Evolutionary conservation across 2,113 vertebrate genomes (phyloP), one percentile per base, ranked within the genome.

Genomic region (Malurus alboscapulatus): DNA sequence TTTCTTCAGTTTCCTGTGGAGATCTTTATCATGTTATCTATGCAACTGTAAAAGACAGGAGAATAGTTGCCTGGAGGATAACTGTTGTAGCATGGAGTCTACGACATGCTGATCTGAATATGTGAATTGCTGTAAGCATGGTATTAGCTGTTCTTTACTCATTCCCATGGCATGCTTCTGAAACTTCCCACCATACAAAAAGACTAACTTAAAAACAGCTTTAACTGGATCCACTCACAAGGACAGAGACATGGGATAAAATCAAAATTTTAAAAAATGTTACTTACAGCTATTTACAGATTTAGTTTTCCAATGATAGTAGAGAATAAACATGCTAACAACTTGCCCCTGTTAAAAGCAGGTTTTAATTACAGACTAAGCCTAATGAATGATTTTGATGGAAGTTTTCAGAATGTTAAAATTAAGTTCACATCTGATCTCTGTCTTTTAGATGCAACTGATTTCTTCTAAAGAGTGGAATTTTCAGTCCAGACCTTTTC

Each of bases 1-100:
- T 93, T 94, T 92, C 85, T 88, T 76, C 77, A 74, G 55, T 87
- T 87, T 96, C 94, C 92, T 91, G 53, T 21, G 42, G 94, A 87
- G 92, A 92, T 80, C 87, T 80, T 93, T 94, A 96, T 95, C 61
- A 4, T 42, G 36, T 54, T 93, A 77, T 90, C 93, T 88, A 30
- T 61, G 78, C 50, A 87, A 79, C 25, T 84, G 69, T 79, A 80
- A 76, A 95, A 96, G 68, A 88, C 51, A 88, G 55, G 45, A 91
- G 84, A 97, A 85, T 3, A 66, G 63, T 67, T 78, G 93, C 94
- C 90, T 68, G 21, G 44, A 96, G 90, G 89, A 91, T 90, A 94
- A 95, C 61, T 67, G 53, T 48, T 87, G 83, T 54, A 82, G 86
- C 62, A 59, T 15, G 55, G 80, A 93, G 92, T 71, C 79, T 81